These are phyloP conservation scores for Dermatemys mawii DNA, from an alignment of 2,113 vertebrate species.

Conservation along the genomic window DNA sequence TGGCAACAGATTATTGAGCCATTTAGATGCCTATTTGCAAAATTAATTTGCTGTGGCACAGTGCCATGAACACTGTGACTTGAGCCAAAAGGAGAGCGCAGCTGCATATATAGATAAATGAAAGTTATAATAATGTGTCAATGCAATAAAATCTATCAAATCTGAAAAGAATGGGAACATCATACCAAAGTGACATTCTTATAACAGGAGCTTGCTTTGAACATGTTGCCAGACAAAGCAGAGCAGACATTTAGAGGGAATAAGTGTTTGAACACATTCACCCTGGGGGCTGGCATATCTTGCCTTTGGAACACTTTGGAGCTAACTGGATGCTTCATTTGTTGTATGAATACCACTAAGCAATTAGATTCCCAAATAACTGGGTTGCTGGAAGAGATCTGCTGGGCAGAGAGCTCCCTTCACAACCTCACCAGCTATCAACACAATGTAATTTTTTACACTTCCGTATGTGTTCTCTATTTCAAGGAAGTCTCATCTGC, in stretches of 20 bases:
- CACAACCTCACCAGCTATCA: background rate
- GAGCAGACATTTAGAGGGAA: background rate
- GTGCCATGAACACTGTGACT: background rate
- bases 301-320: background rate
- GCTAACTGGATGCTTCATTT: background rate
- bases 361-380: background rate
- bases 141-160: fast-evolving
- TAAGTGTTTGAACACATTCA: background rate
- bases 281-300: background rate
- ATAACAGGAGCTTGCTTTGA: background rate
- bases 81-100: background rate
- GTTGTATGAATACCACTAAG: background rate
- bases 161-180: background rate
- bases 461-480: background rate
- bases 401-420: background rate
- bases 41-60: background rate
- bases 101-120: fast-evolving
- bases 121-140: background rate
- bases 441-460: background rate
- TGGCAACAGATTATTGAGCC: background rate
- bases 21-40: background rate
- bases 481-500: background rate
- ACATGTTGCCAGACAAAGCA: background rate
- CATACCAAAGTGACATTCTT: background rate
- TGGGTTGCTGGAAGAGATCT: background rate